Conservation (phyloP, 2,888 invertebrate species). For the Machimus rusticus region DNA sequence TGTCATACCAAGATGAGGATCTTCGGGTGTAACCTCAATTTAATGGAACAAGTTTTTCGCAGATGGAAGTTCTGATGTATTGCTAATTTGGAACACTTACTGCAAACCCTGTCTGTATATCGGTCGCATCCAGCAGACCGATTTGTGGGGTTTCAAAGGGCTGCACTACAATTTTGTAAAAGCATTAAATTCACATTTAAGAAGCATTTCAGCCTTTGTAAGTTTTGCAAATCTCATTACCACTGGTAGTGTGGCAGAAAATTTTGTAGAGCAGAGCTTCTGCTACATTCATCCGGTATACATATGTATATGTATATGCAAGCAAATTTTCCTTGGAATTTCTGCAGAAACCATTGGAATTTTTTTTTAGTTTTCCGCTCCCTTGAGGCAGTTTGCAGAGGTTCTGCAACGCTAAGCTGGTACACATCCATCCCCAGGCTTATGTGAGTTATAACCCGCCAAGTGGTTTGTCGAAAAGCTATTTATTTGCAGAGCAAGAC, state of each 20-base stretch:
- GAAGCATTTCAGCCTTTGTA: not conserved
- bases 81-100: not conserved
- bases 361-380: not conserved
- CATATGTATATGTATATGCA: not conserved
- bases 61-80: not conserved
- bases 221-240: not conserved
- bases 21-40: not conserved
- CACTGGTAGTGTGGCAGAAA: not conserved
- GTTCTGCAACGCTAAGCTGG: not conserved
- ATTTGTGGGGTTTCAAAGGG: not conserved
- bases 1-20: not conserved
- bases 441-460: constrained; percentile 4
- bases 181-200: not conserved
- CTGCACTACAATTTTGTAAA: not conserved
- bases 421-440: not conserved
- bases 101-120: not conserved
- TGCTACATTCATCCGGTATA: not conserved
- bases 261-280: not conserved
- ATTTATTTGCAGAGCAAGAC: not conserved
- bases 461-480: constrained; percentile 26
- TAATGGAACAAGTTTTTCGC: not conserved
- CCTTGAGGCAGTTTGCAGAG: not conserved
- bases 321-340: not conserved
- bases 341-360: not conserved
- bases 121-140: not conserved